These are phyloP conservation scores for Melieria picta DNA, from an alignment of 2,888 invertebrate genomes.

Conservation along the genomic window DNA sequence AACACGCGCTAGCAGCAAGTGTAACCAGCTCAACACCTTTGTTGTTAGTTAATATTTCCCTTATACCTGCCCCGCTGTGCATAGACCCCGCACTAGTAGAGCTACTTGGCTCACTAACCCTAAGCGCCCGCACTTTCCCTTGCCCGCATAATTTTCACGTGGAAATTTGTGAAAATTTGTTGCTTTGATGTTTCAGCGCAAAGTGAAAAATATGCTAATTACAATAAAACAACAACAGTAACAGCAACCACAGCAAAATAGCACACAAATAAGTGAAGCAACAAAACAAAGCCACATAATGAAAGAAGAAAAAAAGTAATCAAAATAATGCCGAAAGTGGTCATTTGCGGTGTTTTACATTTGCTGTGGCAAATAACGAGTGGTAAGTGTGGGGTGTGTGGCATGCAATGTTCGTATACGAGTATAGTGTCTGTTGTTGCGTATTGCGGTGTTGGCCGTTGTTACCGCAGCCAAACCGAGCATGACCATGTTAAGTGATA, in stretches of 20 bases:
- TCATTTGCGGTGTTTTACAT: no score
- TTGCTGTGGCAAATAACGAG: neutral
- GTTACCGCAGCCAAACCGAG: slow-evolving; percentile 27
- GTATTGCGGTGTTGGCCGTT: neutral
- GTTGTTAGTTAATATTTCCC: neutral
- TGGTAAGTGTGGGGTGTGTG: slow-evolving; percentile 25
- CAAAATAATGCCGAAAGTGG: no score
- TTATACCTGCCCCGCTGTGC: no score
- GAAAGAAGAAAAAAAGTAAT: no score
- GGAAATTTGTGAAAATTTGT: slow-evolving; percentile 53
- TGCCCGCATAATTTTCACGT: slow-evolving; percentile 3
- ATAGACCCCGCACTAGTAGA: no score
- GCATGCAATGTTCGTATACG: neutral
- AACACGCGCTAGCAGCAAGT: neutral
- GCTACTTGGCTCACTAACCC: no score
- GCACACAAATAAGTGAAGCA: neutral
- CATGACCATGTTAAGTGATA: slow-evolving; percentile 52
- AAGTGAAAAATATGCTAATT: slow-evolving; percentile 29
- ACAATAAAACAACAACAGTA: neutral
- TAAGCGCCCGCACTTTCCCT: neutral
- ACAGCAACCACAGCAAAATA: neutral
- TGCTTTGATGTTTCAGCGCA: slow-evolving; percentile 22
- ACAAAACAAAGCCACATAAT: no score
- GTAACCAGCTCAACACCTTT: slow-evolving; percentile 15
- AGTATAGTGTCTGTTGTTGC: neutral